A percentile compares a stretch with the other conserved stretches of the same genome.
phyloP scores from a whole-genome alignment of 23 tunicate species.

The Pegea sp. region DNA sequence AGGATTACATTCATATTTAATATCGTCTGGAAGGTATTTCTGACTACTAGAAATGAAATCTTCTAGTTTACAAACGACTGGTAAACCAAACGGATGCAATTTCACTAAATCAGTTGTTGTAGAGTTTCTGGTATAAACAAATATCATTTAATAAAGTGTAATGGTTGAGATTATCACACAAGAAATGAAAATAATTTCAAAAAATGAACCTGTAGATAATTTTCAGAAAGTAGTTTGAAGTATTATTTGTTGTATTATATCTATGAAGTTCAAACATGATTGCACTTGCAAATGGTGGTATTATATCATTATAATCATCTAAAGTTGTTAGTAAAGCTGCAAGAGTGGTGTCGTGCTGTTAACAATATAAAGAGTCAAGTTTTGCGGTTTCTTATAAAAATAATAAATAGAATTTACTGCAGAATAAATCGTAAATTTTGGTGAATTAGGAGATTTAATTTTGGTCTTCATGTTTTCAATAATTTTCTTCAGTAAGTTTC shows the following conservation, averaged over 20 bases:
- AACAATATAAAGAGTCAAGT: background rate
- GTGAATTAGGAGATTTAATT: background rate
- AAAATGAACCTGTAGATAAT: too few relatives aligned
- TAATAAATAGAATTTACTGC: background rate
- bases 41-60: too few relatives aligned
- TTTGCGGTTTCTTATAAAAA: background rate
- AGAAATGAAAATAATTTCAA: too few relatives aligned
- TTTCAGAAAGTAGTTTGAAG: too few relatives aligned
- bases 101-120: too few relatives aligned
- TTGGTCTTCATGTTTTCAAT: background rate
- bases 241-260: background rate
- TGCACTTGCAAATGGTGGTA: background rate
- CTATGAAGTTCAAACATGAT: background rate
- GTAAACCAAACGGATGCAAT: too few relatives aligned
- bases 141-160: too few relatives aligned
- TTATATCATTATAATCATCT: background rate
- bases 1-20: too few relatives aligned
- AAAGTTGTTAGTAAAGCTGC: background rate
- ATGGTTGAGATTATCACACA: too few relatives aligned
- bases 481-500: background rate
- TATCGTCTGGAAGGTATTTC: too few relatives aligned
- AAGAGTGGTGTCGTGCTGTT: constrained; percentile 1
- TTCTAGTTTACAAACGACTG: too few relatives aligned
- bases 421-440: background rate
- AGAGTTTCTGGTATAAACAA: too few relatives aligned